Evolutionary conservation across 2,888 invertebrate genomes (phyloP), one percentile per base, ranked within the genome.

Genomic region (Thera britannica): DNA sequence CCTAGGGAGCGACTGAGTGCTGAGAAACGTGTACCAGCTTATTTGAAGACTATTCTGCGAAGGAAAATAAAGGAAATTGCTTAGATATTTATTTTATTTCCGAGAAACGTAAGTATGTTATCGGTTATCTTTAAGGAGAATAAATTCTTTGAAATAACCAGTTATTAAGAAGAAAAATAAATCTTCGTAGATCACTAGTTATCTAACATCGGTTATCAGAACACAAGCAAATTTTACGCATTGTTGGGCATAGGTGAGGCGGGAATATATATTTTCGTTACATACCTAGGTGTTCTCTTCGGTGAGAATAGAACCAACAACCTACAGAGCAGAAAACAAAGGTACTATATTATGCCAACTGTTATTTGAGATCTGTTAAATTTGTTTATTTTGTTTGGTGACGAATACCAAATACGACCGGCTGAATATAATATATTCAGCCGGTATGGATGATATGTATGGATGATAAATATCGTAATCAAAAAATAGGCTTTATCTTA

Each of bases 401-500:
- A 38, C 6, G 38, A 38, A 5, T 38, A 38, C 44, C 44, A 2
- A 46, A 9, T 46, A 46, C 9, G 2, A 9, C 44, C 44, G 9
- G 44, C 44, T 9, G 9, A 46, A 46, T 46, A 46, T 9, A 34
- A 52, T 52, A 9, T 34, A 23, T 52, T n/a, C n/a, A n/a, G n/a
- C n/a, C n/a, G n/a, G n/a, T 52, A 52, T 52, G 7, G 6, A 44
- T 44, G 44, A 44, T 44, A 44, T 9, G 9, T 9, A 44, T 52
- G 8, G 7, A 46, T 46, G 44, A 46, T 46, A 46, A 46, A 46
- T 9, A 46, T 8, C 9, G 44, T 46, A 46, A 54, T 54, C 35
- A 58, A 41, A 68, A 71, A 71, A 68, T 70, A 66, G 58, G 63
- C 69, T 57, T 82, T 86, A 90, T 89, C 88, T 72, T 62, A 76